A percentile compares a stretch with the other conserved stretches of the same genome.
phyloP scores from a whole-genome alignment of 2,888 invertebrate genomes.

The Hipparchia semele region DNA sequence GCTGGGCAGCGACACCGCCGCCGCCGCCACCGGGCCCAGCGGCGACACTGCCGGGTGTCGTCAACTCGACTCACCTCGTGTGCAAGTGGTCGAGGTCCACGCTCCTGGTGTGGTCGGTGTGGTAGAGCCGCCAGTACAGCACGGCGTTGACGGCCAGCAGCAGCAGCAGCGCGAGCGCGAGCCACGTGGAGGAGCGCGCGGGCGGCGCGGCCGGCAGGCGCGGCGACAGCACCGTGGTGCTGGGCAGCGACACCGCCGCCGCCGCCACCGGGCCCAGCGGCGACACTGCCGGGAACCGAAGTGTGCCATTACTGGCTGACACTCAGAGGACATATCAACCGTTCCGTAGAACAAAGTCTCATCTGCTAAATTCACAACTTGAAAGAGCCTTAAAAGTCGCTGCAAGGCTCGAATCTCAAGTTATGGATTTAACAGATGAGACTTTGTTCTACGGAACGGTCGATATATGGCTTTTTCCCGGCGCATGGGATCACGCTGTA shows the following conservation, averaged over 20 bases:
- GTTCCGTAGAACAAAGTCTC: too few relatives aligned
- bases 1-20: conserved; percentile 17
- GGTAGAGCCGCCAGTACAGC: conserved; percentile 93
- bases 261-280: conserved; percentile 26
- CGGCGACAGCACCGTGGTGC: conserved; percentile 19
- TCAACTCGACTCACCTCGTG: too few relatives aligned
- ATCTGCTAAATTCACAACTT: too few relatives aligned
- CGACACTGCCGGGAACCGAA: conserved; percentile 13
- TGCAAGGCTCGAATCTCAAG: too few relatives aligned
- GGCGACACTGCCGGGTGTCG: too few relatives aligned
- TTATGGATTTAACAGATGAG: too few relatives aligned
- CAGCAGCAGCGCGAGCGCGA: conserved; percentile 85
- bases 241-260: conserved; percentile 21
- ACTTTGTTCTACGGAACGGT: too few relatives aligned
- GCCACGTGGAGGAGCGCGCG: conserved; percentile 49
- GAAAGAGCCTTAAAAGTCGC: too few relatives aligned
- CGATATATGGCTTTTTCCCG: too few relatives aligned
- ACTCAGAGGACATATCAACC: too few relatives aligned
- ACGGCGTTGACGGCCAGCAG: conserved; percentile 85
- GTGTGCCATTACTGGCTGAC: too few relatives aligned
- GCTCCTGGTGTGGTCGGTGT: conserved; percentile 80
- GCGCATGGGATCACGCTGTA: too few relatives aligned
- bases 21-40: conserved; percentile 13
- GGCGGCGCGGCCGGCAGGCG: conserved; percentile 24
- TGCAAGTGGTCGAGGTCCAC: conserved; percentile 26